These are phyloP conservation scores for Chanos chanos DNA, from an alignment of 2,797 vertebrate species.

Conservation along the genomic window DNA sequence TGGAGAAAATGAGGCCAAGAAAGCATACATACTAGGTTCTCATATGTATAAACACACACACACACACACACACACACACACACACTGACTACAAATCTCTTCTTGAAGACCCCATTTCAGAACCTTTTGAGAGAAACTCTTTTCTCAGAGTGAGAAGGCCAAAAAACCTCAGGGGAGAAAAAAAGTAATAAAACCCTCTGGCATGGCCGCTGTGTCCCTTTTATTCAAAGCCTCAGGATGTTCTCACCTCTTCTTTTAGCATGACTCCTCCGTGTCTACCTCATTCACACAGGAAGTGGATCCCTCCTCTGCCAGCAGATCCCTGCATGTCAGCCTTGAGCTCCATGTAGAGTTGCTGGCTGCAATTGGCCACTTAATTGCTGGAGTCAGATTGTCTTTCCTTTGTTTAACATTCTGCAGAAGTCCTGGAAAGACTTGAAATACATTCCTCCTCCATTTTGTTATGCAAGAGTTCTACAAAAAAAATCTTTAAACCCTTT, in stretches of 20 bases:
- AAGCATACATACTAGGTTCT: not conserved
- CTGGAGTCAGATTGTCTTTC: slow-evolving; percentile 45
- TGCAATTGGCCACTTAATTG: slow-evolving; percentile 42
- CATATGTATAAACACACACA: not conserved
- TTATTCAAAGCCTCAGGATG: slow-evolving; percentile 14
- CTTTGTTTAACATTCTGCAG: slow-evolving; percentile 42
- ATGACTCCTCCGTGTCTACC: slow-evolving; percentile 30
- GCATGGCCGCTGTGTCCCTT: slow-evolving; percentile 18
- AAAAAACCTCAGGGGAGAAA: slow-evolving; percentile 11
- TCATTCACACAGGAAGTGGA: slow-evolving; percentile 40
- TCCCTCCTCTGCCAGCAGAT: slow-evolving; percentile 30
- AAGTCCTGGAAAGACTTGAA: slow-evolving; percentile 40
- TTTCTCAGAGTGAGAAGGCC: slow-evolving; percentile 10
- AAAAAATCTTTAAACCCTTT: slow-evolving; percentile 40
- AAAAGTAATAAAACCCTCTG: not conserved
- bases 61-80: not conserved
- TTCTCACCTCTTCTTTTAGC: slow-evolving; percentile 32
- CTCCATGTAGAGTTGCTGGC: slow-evolving; percentile 9
- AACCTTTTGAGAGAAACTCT: not conserved
- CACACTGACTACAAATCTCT: not conserved
- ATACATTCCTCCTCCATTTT: slow-evolving; percentile 11
- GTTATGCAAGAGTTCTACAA: slow-evolving; percentile 39
- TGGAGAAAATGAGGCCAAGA: no score
- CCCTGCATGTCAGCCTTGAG: slow-evolving; percentile 27
- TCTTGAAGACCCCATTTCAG: no score